Percentiles rank a stretch among this genome's conserved stretches.
Evolutionary conservation across 2,888 invertebrate species (phyloP).

Genomic region (Epistrophe grossulariae): DNA sequence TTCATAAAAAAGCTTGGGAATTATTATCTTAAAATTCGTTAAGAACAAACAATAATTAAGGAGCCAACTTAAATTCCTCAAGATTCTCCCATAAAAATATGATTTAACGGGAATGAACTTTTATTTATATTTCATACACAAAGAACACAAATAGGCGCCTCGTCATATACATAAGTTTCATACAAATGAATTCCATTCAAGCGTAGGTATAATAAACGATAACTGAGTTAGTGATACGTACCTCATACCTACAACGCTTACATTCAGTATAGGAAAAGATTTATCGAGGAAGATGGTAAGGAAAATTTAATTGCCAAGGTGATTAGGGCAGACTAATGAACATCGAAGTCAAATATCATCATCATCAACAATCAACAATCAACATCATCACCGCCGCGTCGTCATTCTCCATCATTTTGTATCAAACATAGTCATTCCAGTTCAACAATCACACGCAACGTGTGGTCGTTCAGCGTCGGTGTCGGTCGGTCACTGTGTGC

Average conservation of each 20-base stretch:
- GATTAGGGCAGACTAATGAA: slow-evolving; percentile 74
- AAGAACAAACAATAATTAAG: background rate
- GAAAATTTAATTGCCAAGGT: slow-evolving; percentile 75
- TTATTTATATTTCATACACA: background rate
- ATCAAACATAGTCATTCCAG: slow-evolving; percentile 57
- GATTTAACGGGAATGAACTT: background rate
- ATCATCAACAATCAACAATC: slow-evolving; percentile 74
- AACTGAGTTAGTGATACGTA: slow-evolving; percentile 16
- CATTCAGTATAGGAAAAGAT: slow-evolving; percentile 49
- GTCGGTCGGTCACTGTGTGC: slow-evolving; percentile 48
- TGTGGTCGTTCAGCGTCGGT: slow-evolving; percentile 47
- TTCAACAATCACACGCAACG: slow-evolving; percentile 66
- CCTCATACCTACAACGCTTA: background rate
- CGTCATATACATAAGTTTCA: slow-evolving; percentile 10
- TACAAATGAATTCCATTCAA: slow-evolving; percentile 39
- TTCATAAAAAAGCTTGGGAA: background rate
- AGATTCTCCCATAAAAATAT: slow-evolving; percentile 6
- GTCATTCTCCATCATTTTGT: slow-evolving; percentile 11
- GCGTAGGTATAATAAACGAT: slow-evolving; percentile 45
- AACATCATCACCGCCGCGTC: slow-evolving; percentile 46
- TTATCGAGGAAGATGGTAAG: slow-evolving; percentile 53
- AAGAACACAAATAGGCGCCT: background rate
- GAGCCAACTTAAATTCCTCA: background rate
- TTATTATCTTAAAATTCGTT: background rate
- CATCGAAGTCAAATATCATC: slow-evolving; percentile 76